Percentiles rank a stretch among this genome's conserved stretches.
These are phyloP conservation scores for Dicentrarchus labrax DNA, from an alignment of 2,113 vertebrate species.

Conservation along the genomic window DNA sequence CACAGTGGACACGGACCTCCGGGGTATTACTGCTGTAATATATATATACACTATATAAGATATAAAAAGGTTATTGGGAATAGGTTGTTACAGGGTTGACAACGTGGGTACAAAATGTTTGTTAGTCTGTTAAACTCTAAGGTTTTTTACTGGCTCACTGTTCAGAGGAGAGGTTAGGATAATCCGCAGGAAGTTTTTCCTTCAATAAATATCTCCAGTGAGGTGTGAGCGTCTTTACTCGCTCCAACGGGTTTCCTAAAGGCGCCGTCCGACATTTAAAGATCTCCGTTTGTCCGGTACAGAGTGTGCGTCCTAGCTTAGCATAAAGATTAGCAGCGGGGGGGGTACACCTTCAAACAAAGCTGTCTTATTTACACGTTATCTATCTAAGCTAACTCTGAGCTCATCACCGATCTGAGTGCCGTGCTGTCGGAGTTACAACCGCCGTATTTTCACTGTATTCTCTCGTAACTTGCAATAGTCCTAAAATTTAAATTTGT, in stretches of 20 bases:
- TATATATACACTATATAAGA: constrained; percentile 21
- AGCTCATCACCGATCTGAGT: not conserved
- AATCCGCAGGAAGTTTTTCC: not conserved
- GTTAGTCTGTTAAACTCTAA: not conserved
- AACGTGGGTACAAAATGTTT: constrained; percentile 1
- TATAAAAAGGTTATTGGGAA: constrained; percentile 24
- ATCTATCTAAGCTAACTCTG: not conserved
- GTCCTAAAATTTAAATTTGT: no score
- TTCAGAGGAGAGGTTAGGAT: not conserved
- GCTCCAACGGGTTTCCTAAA: not conserved
- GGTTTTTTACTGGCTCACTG: constrained; percentile 3
- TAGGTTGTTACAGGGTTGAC: constrained; percentile 7
- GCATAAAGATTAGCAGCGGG: not conserved
- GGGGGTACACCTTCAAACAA: not conserved
- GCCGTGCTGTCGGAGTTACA: not conserved
- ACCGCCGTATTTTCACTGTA: not conserved
- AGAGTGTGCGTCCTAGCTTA: not conserved
- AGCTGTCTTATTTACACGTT: not conserved
- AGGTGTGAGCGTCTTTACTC: not conserved
- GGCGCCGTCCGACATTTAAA: not conserved
- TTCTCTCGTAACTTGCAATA: no score
- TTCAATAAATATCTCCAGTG: not conserved
- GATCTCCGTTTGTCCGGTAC: not conserved
- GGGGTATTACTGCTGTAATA: not conserved
- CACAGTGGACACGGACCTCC: constrained; percentile 11